Evolutionary conservation across 1,140 invertebrate genomes (phyloP).

Genomic region (Trichonephila inaurata): DNA sequence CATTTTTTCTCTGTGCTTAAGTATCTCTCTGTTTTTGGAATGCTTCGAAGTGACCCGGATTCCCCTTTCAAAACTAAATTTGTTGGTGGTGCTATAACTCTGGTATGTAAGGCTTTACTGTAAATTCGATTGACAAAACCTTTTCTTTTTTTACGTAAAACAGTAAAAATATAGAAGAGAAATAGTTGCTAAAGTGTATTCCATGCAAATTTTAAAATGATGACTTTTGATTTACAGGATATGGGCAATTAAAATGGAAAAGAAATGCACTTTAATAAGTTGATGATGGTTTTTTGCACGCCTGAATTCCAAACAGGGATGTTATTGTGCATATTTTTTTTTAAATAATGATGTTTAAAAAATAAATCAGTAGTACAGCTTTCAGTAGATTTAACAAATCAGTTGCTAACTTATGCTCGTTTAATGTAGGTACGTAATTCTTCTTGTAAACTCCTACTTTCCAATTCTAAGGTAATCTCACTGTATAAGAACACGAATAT

Average conservation of each 20-base stretch:
- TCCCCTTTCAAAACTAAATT: not conserved
- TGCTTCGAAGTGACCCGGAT: not conserved
- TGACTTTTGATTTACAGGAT: not conserved
- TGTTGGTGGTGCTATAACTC: not conserved
- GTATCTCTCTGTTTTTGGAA: not conserved
- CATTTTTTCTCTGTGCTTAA: not conserved
- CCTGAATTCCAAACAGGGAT: too few species aligned
- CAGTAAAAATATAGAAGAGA: not conserved
- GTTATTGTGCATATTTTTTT: too few species aligned
- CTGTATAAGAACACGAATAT: too few species aligned
- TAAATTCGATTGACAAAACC: slow-evolving; percentile 34
- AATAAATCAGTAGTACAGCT: too few species aligned
- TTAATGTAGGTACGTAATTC: too few species aligned
- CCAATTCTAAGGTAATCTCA: too few species aligned
- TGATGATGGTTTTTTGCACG: too few species aligned
- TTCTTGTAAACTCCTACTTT: too few species aligned
- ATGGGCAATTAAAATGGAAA: not conserved
- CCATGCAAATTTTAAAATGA: not conserved
- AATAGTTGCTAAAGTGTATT: not conserved
- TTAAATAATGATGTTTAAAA: too few species aligned
- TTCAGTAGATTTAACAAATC: too few species aligned
- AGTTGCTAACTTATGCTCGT: too few species aligned
- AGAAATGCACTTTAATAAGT: too few species aligned
- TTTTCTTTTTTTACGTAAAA: not conserved
- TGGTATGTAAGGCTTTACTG: slow-evolving; percentile 30